Percentiles rank a stretch among this genome's conserved stretches.
Evolutionary conservation across 2,888 invertebrate species (phyloP).

Genomic region (Pegoplata infirma): DNA sequence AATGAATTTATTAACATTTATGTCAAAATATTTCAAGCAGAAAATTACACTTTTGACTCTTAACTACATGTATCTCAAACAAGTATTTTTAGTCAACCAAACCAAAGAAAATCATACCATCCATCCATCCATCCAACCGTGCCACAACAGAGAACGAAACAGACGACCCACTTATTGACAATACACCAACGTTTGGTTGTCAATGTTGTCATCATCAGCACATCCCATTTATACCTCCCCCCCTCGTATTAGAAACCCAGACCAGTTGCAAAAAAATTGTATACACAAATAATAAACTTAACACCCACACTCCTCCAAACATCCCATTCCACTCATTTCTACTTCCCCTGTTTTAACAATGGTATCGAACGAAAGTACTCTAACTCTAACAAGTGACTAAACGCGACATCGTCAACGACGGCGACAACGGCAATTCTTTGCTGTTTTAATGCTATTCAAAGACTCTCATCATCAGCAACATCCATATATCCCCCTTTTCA

Average conservation of each 20-base stretch:
- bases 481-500: conserved; percentile 42
- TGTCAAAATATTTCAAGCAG: conserved; percentile 73
- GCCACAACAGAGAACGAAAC: conserved; percentile 1
- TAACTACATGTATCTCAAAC: conserved; percentile 59
- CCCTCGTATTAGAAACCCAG: conserved; percentile 18
- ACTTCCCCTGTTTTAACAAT: conserved; percentile 65
- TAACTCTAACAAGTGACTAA: conserved; percentile 64
- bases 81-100: conserved; percentile 27
- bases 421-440: conserved; percentile 25
- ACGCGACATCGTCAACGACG: conserved; percentile 42
- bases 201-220: conserved; percentile 58
- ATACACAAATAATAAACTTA: conserved; percentile 66
- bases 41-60: conserved; percentile 76
- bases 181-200: conserved; percentile 64
- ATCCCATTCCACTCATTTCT: conserved; percentile 3
- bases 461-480: background rate
- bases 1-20: conserved; percentile 65
- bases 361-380: conserved; percentile 60
- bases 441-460: background rate
- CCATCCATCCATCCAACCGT: too few relatives aligned
- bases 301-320: conserved; percentile 66
- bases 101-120: conserved; percentile 15
- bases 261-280: conserved; percentile 49
- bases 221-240: conserved; percentile 34
- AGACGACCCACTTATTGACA: conserved; percentile 72